Conservation (phyloP, 2,797 vertebrate species). For the Kryptolebias ocellatus region DNA sequence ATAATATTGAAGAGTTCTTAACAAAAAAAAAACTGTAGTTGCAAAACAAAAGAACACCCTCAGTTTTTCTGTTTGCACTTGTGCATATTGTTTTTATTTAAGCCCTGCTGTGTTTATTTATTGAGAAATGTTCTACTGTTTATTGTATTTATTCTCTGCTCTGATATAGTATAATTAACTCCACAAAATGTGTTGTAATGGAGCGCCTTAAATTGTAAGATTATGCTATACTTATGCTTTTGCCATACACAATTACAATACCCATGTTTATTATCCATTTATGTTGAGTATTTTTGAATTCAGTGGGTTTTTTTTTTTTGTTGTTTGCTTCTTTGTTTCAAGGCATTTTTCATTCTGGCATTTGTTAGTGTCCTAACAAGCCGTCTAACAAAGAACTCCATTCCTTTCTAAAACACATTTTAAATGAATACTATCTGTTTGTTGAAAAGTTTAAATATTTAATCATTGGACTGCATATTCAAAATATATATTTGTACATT, state of each 20-base stretch:
- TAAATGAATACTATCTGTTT: not conserved
- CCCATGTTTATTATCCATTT: constrained; percentile 32
- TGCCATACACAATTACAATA: constrained; percentile 56
- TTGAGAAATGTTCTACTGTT: constrained; percentile 16
- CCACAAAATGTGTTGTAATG: constrained; percentile 43
- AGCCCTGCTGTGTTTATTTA: constrained; percentile 25
- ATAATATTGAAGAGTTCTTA: constrained; percentile 7
- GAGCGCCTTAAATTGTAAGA: constrained; percentile 68
- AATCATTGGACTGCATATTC: too few species aligned
- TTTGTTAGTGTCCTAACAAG: constrained; percentile 17
- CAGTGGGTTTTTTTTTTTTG: constrained; percentile 7
- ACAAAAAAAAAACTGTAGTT: constrained; percentile 15
- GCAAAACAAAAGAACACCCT: not conserved
- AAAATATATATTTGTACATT: too few species aligned
- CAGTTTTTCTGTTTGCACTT: constrained; percentile 22
- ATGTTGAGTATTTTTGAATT: constrained; percentile 46
- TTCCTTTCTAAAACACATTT: constrained; percentile 15
- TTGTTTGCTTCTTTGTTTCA: too few species aligned
- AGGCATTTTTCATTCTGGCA: not conserved
- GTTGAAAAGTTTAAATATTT: too few species aligned
- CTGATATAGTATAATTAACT: constrained; percentile 24
- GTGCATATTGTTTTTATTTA: constrained; percentile 31
- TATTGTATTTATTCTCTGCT: constrained; percentile 39
- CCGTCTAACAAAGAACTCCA: constrained; percentile 1
- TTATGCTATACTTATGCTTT: constrained; percentile 39